Percentiles rank a stretch among this genome's conserved stretches.
Evolutionary conservation across 2,888 invertebrate genomes (phyloP).

Genomic region (Enchytraeus crypticus): DNA sequence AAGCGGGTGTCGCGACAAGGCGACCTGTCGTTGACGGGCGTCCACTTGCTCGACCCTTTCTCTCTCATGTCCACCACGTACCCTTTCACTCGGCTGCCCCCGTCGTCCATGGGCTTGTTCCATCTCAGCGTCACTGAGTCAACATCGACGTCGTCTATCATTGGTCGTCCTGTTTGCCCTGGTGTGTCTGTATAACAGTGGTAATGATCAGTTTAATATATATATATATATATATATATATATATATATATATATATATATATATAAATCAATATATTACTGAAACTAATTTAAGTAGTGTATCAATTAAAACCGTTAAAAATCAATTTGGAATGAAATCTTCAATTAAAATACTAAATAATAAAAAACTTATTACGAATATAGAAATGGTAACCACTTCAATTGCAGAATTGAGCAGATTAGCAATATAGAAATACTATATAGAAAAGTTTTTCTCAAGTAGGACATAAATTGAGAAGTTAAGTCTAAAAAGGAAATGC

Average conservation of each 20-base stretch:
- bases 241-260: neutral
- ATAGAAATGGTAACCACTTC: too few species aligned
- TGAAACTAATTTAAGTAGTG: too few species aligned
- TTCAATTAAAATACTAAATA: too few species aligned
- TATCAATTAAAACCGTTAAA: too few species aligned
- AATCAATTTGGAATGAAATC: too few species aligned
- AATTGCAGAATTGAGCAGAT: too few species aligned
- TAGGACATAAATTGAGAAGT: too few species aligned
- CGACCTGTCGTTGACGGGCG: constrained; percentile 61
- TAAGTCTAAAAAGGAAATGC: too few species aligned
- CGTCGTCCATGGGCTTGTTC: constrained; percentile 81
- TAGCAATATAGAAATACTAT: too few species aligned
- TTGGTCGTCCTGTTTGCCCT: constrained; percentile 79
- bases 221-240: neutral
- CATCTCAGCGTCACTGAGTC: constrained; percentile 82
- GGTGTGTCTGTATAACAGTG: constrained; percentile 52
- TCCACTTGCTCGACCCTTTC: constrained; percentile 58
- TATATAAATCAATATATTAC: neutral
- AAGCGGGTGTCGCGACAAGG: constrained; percentile 77
- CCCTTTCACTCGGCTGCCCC: constrained; percentile 81
- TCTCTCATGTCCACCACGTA: constrained; percentile 62
- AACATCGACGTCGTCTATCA: constrained; percentile 78
- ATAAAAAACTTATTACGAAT: too few species aligned
- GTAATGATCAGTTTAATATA: neutral
- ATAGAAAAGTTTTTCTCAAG: too few species aligned